Base-by-base conservation (phyloP, 2,888 invertebrate species). In the Drosophila aldrichi region DNA sequence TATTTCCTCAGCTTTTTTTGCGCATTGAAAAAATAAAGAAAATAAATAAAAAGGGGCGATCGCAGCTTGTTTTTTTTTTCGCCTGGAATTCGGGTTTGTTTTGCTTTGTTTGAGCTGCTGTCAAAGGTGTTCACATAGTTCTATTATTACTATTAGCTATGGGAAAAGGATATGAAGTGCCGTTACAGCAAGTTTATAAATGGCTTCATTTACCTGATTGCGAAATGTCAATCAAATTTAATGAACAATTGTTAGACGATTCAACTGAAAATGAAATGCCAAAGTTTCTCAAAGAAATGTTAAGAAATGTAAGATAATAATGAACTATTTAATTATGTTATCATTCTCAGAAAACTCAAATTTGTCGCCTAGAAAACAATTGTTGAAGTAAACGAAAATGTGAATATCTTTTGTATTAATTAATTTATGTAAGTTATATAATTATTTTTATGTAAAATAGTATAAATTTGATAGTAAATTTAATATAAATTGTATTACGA, bases 1-100 rank as follows among this genome's bases (percentile, higher is more conserved):
- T 88, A 74, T 81, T 75, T 82, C 68, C 72, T 70, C 55, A 58
- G 55, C 43, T 68, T 51, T 61, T 63, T 69, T 69, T 44, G 25
- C 57, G 69, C 66, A 68, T 18, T 29, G 7, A 29, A 29, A 8
- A 29, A n/a, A 67, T 16, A 32, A 51, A 34, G 8, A 49, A 25
- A 52, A 40, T 32, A 49, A 43, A 49, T 44, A 43, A 29, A 25
- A 54, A 77, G 61, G 59, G 62, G 32, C 32, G 49, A 59, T 46
- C 55, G n/a, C 29, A 43, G 67, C 55, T 66, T 66, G 49, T 66
- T 46, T 36, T 16, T 52, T 48, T 32, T 32, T 32, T 32, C 34
- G 12, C 14, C 36, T 56, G 57, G 59, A 43, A 51, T 59, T 64
- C 48, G 56, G 34, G 16, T 59, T 48, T 59, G 49, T 38, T 46